A percentile compares a stretch with the other conserved stretches of the same genome.
phyloP scores from a whole-genome alignment of 1,140 invertebrate species.

The Dryas iulia region DNA sequence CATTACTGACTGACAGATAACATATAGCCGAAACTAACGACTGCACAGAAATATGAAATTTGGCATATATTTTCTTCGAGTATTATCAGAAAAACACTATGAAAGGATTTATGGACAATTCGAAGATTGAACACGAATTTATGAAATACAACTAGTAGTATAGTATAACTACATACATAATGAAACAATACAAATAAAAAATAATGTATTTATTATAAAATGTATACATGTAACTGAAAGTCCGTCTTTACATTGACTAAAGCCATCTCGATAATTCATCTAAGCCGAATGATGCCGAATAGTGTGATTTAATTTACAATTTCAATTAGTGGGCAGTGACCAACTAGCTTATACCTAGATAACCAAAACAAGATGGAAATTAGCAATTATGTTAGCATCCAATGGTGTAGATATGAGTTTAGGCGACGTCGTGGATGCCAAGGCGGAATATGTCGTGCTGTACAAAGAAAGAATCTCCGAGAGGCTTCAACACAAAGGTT shows the following conservation, averaged over 20 bases:
- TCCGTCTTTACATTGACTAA: constrained; percentile 51
- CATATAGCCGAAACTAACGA: too few relatives aligned
- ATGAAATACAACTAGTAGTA: too few relatives aligned
- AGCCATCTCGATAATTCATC: constrained; percentile 47
- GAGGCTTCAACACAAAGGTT: constrained; percentile 93
- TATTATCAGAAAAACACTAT: too few relatives aligned
- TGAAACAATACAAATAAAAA: constrained; percentile 37
- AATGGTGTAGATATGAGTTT: constrained; percentile 19
- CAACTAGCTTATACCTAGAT: constrained; percentile 70
- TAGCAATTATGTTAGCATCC: constrained; percentile 8
- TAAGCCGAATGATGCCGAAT: constrained; percentile 54
- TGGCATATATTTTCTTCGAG: too few relatives aligned
- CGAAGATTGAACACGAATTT: too few relatives aligned
- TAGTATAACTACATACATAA: too few relatives aligned
- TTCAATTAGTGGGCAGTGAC: constrained; percentile 27
- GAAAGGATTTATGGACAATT: too few relatives aligned
- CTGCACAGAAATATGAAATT: neutral
- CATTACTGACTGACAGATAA: too few relatives aligned
- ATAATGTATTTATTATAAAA: constrained; percentile 77
- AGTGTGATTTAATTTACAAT: constrained; percentile 22
- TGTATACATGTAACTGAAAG: constrained; percentile 73
- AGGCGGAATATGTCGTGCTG: constrained; percentile 96
- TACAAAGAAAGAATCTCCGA: constrained; percentile 91
- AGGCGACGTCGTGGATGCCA: constrained; percentile 91
- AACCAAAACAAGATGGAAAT: constrained; percentile 57